phyloP scores from a whole-genome alignment of 2,113 vertebrate species.

The Chionomys nivalis region DNA sequence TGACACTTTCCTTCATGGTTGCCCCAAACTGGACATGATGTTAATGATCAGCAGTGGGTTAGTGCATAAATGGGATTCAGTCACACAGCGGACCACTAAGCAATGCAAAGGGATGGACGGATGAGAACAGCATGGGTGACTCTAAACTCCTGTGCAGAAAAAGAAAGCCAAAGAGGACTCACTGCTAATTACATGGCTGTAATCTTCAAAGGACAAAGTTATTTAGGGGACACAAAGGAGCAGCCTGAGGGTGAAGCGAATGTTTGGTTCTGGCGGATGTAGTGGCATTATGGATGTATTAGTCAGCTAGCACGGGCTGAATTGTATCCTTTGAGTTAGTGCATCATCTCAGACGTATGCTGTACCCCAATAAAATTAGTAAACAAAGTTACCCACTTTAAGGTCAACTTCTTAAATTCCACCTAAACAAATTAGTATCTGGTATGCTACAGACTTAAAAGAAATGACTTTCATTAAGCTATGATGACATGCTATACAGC shows the following conservation, averaged over 20 bases:
- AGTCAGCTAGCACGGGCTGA: neutral
- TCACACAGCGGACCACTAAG: neutral
- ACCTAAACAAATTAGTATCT: neutral
- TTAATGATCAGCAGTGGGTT: neutral
- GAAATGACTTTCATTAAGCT: neutral
- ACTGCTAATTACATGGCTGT: neutral
- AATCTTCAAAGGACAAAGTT: neutral
- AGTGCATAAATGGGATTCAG: neutral
- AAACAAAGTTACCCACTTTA: neutral
- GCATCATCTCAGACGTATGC: neutral
- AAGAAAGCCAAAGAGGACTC: neutral
- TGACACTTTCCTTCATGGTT: neutral
- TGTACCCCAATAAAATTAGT: neutral
- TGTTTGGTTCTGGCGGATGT: neutral
- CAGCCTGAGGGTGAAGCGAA: no score
- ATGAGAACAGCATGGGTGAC: neutral
- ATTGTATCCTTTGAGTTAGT: neutral
- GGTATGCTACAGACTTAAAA: neutral
- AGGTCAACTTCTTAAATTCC: neutral
- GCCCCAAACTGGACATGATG: neutral
- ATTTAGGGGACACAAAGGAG: neutral
- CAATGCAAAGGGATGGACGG: neutral
- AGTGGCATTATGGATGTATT: neutral
- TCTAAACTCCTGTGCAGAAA: neutral
- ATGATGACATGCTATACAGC: neutral